Conservation (phyloP, 2,113 vertebrate genomes). For the Prietella phreatophila region DNA sequence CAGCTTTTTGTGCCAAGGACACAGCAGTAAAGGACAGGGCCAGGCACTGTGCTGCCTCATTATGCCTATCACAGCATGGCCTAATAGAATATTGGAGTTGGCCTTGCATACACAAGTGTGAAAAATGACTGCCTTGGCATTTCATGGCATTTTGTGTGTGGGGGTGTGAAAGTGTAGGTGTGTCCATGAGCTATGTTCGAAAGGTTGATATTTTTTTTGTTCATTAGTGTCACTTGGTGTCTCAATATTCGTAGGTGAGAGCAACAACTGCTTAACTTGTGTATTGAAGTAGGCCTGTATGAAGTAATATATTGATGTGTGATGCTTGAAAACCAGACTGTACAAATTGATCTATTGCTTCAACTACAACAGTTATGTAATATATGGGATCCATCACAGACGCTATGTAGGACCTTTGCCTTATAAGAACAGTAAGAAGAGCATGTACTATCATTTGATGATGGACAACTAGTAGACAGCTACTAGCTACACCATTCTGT, state of each 20-base stretch:
- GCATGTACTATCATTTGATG: not conserved
- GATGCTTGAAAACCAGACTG: not conserved
- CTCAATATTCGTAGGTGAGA: not conserved
- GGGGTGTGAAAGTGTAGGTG: conserved; percentile 25
- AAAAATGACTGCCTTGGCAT: conserved; percentile 51
- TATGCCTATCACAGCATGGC: conserved; percentile 53
- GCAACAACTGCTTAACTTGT: not conserved
- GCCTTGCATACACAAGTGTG: conserved; percentile 45
- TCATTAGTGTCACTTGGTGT: not conserved
- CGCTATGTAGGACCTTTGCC: not conserved
- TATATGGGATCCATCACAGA: not conserved
- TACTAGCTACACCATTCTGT: not conserved
- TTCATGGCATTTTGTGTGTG: conserved; percentile 36
- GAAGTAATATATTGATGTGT: not conserved
- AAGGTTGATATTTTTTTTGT: not conserved
- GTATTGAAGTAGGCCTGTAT: not conserved
- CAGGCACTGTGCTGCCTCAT: conserved; percentile 44
- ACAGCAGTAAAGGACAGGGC: conserved; percentile 33
- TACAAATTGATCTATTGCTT: not conserved
- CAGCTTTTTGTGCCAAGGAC: conserved; percentile 31
- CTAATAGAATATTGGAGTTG: conserved; percentile 55
- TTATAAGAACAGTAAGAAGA: not conserved
- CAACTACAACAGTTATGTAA: not conserved
- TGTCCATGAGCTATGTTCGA: not conserved
- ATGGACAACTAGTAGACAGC: not conserved